Conservation (phyloP, 2,113 vertebrate genomes). For the Eleginops maclovinus region DNA sequence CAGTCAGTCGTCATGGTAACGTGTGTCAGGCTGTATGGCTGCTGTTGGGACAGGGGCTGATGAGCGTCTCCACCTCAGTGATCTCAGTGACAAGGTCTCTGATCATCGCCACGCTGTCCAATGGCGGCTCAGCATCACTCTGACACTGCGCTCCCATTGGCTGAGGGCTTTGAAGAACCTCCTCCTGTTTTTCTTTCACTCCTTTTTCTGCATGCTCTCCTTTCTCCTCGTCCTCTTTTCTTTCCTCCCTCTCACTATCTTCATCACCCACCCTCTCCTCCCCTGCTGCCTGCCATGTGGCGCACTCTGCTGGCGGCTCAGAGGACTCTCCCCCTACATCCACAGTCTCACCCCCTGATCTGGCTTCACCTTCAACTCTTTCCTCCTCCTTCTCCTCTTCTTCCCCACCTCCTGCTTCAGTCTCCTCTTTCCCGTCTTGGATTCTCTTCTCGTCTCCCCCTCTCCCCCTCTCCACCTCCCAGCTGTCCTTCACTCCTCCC, state of each 20-base stretch:
- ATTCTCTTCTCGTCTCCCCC: neutral
- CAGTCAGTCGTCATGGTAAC: neutral
- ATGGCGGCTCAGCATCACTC: constrained; percentile 4
- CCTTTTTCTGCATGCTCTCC: constrained; percentile 9
- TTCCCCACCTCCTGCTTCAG: neutral
- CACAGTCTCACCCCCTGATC: neutral
- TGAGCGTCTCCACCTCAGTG: constrained; percentile 66
- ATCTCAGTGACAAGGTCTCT: constrained; percentile 76
- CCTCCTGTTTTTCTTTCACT: neutral
- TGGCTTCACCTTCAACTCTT: neutral
- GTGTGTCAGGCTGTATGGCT: constrained; percentile 19
- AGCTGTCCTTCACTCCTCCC: constrained; percentile 53
- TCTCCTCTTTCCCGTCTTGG: neutral
- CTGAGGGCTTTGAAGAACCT: constrained; percentile 6
- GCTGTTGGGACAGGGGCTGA: constrained; percentile 43
- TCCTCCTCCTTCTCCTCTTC: constrained; percentile 1
- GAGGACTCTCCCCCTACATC: constrained; percentile 4
- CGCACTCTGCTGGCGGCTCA: constrained; percentile 41
- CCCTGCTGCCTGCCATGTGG: neutral
- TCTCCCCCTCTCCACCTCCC: constrained; percentile 51
- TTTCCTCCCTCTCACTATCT: constrained; percentile 1
- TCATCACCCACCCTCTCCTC: neutral
- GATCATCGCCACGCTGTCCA: constrained; percentile 68
- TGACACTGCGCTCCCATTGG: constrained; percentile 9
- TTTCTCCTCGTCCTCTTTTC: neutral